phyloP scores from a whole-genome alignment of 2,888 invertebrate genomes.

The Graphium colonna region DNA sequence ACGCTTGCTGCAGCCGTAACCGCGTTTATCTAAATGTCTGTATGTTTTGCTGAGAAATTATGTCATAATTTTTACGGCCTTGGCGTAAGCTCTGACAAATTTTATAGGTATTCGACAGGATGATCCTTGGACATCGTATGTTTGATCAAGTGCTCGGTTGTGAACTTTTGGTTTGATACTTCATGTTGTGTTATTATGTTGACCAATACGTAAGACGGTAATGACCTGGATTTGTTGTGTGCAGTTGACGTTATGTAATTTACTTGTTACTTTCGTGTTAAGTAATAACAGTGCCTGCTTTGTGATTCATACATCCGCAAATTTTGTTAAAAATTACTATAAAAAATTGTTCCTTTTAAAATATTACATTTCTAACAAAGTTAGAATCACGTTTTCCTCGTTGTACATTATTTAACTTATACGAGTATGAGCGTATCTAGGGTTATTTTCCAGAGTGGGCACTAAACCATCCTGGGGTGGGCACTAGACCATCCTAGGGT shows the following conservation, averaged over 20 bases:
- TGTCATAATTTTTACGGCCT: constrained; percentile 20
- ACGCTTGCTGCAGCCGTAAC: not conserved
- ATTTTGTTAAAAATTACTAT: too few relatives aligned
- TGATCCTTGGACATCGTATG: not conserved
- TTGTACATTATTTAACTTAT: too few relatives aligned
- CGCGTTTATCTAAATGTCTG: constrained; percentile 11
- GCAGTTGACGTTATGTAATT: not conserved
- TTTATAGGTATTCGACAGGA: constrained; percentile 9
- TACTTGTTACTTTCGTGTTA: not conserved
- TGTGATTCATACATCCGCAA: too few relatives aligned
- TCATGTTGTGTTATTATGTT: not conserved
- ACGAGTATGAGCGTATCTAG: too few relatives aligned
- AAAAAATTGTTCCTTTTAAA: too few relatives aligned
- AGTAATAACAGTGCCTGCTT: not conserved
- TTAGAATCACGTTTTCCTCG: too few relatives aligned
- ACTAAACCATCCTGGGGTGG: too few relatives aligned
- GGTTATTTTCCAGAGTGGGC: too few relatives aligned
- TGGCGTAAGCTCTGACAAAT: constrained; percentile 6
- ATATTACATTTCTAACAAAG: too few relatives aligned
- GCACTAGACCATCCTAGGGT: too few relatives aligned
- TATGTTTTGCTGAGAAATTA: constrained; percentile 1
- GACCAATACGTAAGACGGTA: too few relatives aligned
- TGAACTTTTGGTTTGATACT: constrained; percentile 3
- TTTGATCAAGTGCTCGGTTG: constrained; percentile 4
- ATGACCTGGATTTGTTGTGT: too few relatives aligned